Base-by-base conservation (phyloP, 2,113 vertebrate species). In the cat (Felis catus) region DNA sequence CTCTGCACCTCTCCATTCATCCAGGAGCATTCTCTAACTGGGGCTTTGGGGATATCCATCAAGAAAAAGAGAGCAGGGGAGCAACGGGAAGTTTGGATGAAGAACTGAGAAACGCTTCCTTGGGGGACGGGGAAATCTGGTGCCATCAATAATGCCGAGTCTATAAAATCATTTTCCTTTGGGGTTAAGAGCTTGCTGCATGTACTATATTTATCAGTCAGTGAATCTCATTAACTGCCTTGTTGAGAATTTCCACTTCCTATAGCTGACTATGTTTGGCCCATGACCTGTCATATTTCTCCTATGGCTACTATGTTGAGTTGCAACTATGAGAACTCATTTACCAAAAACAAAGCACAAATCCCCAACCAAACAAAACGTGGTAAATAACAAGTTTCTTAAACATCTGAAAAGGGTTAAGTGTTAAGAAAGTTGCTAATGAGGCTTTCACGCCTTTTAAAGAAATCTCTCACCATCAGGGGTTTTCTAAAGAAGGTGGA, bases 191-290 rank as follows among this genome's bases (percentile, higher is more conserved):
- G 8, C 55, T 80, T 10, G 1, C 70, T 29, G 0, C 5, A 73
- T 58, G n/a, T 14, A 73, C 68, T 80, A 0, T 91, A 71, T 79
- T 95, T 82, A 45, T 83, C 68, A 79, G 19, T 14, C 39, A 39
- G 19, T 19, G 68, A 90, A 21, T 95, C 85, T 93, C 53, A 65
- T 58, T 88, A 82, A 78, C 79, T 82, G 41, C 71, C 61, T 95
- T 95, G 83, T 82, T 91, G 73, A 94, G 65, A 94, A 86, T 68
- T 97, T 92, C 71, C 55, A 76, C 81, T 93, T 82, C 63, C 76
- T 92, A 80, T 18, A 78, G 41, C 76, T 53, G 18, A 89, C 31
- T 73, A 91, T 81, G 93, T 86, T 82, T 82, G 33, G 55, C 36
- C 31, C 39, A 0, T 70, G 66, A 61, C 78, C 53, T 94, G 65